Evolutionary conservation across 1,140 invertebrate species (phyloP).

Genomic region (Drosophila nigrodunni): DNA sequence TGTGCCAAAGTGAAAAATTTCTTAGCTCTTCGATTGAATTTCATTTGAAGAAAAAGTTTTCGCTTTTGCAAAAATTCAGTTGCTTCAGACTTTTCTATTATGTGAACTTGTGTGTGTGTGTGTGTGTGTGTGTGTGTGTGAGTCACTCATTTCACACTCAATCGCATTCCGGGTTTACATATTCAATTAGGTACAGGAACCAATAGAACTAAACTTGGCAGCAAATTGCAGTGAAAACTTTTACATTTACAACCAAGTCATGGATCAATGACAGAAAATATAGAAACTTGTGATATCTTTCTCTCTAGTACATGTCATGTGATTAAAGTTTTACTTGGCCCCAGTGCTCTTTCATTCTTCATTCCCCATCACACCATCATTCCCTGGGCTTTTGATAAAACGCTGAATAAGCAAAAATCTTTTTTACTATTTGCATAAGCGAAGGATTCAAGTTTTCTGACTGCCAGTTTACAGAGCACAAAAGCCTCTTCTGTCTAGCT

Average conservation of each 20-base stretch:
- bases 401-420: conserved; percentile 40
- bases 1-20: conserved; percentile 39
- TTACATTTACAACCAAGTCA: conserved; percentile 24
- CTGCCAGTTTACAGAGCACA: conserved; percentile 29
- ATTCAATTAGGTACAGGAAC: conserved; percentile 71
- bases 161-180: conserved; percentile 71
- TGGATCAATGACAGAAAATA: conserved; percentile 71
- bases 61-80: conserved; percentile 20
- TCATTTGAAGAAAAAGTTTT: conserved; percentile 29
- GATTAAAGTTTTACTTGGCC: conserved; percentile 72
- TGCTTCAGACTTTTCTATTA: conserved; percentile 14
- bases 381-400: conserved; percentile 21
- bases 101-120: background rate
- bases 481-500: conserved; percentile 16
- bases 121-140: conserved; percentile 9
- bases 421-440: conserved; percentile 68
- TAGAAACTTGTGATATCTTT: conserved; percentile 70
- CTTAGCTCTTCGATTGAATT: conserved; percentile 39
- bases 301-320: conserved; percentile 61
- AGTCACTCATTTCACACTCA: conserved; percentile 75
- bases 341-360: background rate
- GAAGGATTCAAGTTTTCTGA: conserved; percentile 59
- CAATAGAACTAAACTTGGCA: conserved; percentile 34
- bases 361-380: background rate
- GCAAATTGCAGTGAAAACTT: conserved; percentile 54